Base-by-base conservation (phyloP, 1,140 invertebrate species). In the Nebria ingens region DNA sequence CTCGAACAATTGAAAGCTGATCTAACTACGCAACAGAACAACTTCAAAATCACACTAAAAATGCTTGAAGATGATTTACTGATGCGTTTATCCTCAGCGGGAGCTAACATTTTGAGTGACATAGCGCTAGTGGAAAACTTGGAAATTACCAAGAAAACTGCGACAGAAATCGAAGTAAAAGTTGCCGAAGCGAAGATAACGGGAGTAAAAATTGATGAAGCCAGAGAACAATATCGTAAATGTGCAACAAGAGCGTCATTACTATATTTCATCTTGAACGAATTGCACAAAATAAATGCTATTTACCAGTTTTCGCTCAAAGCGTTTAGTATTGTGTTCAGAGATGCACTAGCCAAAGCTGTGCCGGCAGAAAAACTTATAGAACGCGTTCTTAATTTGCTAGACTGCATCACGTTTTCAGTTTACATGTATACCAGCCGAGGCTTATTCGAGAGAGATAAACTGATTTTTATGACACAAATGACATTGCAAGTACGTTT, bases 271-370 rank as follows among this genome's bases (percentile, higher is more conserved):
- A 92, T 97, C 53, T 73, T 98, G 40, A 96, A 93, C 65, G 93
- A 97, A 62, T 70, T 98, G 20, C 80, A 85, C 71, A 93, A 93
- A 70, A 96, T 97, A 57, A 94, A 97, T 72, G 90, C 89, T 50
- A 91, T 97, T 61, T 98, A 98, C 71, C 92, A 97, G 65, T 98
- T 97, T 74, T 97, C 93, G 0, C 68, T 98, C 22, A 96, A 97
- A 73, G 91, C 93, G 0, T 97, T 95, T 72, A 93, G 85, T 62
- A 85, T 90, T 2, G 92, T 97, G 1, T 97, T 97, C 72, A 85
- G 87, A 62, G 90, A 91, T 64, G 91, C 93, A 0, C 84, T 97
- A 51, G 74, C 79, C 19, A 79, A 75, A 57, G 84, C 91, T 0
- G 78, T 81, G 29, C 68, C 76, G 2, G 77, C 81, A 1, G 85